A percentile compares a stretch with the other conserved stretches of the same genome.
phyloP scores from a whole-genome alignment of 2,113 vertebrate genomes.

The Lates calcarifer region DNA sequence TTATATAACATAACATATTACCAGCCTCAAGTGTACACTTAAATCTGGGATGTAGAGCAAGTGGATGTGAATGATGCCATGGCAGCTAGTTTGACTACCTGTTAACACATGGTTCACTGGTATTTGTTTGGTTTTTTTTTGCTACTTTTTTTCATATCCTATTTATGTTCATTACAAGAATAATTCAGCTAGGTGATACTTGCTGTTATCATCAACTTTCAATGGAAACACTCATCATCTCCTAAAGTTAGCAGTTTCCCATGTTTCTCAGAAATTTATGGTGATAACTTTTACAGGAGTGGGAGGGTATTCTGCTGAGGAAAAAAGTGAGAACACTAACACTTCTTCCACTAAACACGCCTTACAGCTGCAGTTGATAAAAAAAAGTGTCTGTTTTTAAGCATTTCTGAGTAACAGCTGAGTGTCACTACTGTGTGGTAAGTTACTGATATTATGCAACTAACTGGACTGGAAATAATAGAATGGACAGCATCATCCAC shows the following conservation, averaged over 20 bases:
- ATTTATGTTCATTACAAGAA: neutral
- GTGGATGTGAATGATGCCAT: slow-evolving; percentile 22
- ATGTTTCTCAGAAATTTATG: neutral
- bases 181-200: neutral
- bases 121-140: neutral
- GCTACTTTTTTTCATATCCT: neutral
- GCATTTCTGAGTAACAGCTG: neutral
- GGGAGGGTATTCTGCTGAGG: neutral
- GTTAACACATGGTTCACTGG: neutral
- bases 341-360: slow-evolving; percentile 2
- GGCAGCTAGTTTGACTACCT: neutral
- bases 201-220: neutral
- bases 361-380: neutral
- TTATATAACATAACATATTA: slow-evolving; percentile 68
- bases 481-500: neutral
- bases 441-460: neutral
- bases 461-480: neutral
- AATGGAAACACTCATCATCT: neutral
- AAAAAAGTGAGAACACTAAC: neutral
- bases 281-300: neutral
- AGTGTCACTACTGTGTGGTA: neutral
- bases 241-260: neutral
- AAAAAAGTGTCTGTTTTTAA: neutral
- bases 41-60: slow-evolving; percentile 43
- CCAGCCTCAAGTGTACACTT: slow-evolving; percentile 28